A percentile compares a stretch with the other conserved stretches of the same genome.
These are phyloP conservation scores for Trissoscelio sp. DNA, from an alignment of 2,888 invertebrate genomes.

Conservation along the genomic window DNA sequence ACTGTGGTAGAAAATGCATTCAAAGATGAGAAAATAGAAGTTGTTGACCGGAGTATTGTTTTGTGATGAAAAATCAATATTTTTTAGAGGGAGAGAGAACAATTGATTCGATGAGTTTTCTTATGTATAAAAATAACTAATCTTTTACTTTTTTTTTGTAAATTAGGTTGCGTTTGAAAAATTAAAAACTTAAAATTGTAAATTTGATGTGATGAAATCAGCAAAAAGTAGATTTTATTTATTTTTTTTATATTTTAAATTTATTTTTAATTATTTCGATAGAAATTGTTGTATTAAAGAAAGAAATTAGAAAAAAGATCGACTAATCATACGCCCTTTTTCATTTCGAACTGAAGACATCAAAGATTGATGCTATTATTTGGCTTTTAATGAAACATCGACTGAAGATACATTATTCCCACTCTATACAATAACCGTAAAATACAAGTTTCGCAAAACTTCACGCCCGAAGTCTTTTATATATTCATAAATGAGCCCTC, in stretches of 20 bases:
- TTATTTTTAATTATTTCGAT: too few species aligned
- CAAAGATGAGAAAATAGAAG: background rate
- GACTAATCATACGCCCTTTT: background rate
- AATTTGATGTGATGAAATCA: too few species aligned
- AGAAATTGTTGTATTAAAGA: too few species aligned
- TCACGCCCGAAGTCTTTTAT: slow-evolving; percentile 29
- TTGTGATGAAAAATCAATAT: background rate
- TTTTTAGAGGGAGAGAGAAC: background rate
- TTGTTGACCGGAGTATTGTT: background rate
- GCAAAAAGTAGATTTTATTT: too few species aligned
- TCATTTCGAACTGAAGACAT: background rate
- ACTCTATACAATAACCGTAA: background rate
- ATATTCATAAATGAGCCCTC: slow-evolving; percentile 4
- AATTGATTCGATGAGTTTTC: slow-evolving; percentile 3
- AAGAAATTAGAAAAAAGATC: too few species aligned
- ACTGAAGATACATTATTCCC: background rate
- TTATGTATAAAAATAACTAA: slow-evolving; percentile 1
- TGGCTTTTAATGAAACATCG: background rate
- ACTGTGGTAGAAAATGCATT: background rate
- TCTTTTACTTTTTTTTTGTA: background rate
- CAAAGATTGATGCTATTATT: background rate
- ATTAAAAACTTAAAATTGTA: background rate
- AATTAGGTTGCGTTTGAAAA: background rate
- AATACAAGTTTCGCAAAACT: slow-evolving; percentile 28
- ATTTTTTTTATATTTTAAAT: background rate